A percentile compares a stretch with the other conserved stretches of the same genome.
phyloP scores from a whole-genome alignment of 2,888 invertebrate genomes.

The Cataglyphis altisquamis region DNA sequence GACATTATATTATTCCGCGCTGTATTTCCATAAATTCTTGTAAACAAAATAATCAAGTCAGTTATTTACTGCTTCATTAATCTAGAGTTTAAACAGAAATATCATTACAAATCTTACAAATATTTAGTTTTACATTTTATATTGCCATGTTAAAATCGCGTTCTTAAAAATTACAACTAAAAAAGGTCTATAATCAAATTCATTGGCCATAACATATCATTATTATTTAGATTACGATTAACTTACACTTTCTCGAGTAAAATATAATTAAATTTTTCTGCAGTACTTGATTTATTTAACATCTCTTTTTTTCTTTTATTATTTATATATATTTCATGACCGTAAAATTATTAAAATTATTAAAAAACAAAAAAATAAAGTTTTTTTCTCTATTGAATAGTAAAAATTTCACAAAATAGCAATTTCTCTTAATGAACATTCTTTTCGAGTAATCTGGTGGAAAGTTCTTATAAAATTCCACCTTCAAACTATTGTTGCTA shows the following conservation, averaged over 20 bases:
- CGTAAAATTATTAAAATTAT: background rate
- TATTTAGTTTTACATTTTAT: background rate
- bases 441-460: background rate
- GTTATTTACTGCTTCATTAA: constrained; percentile 30
- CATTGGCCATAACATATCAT: background rate
- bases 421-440: background rate
- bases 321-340: background rate
- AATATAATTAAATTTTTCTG: background rate
- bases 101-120: background rate
- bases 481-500: background rate
- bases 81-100: background rate
- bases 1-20: constrained; percentile 65
- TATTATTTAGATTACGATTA: background rate
- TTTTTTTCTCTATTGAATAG: background rate
- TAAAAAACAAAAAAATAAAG: background rate
- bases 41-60: constrained; percentile 35
- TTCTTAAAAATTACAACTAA: background rate
- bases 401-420: background rate
- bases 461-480: constrained; percentile 4
- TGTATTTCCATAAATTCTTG: constrained; percentile 22
- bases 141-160: background rate
- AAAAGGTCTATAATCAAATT: background rate
- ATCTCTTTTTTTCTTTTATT: background rate
- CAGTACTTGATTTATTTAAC: background rate
- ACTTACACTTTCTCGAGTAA: background rate